Base-by-base conservation (phyloP, 2,888 invertebrate genomes). In the Agrochola macilenta region DNA sequence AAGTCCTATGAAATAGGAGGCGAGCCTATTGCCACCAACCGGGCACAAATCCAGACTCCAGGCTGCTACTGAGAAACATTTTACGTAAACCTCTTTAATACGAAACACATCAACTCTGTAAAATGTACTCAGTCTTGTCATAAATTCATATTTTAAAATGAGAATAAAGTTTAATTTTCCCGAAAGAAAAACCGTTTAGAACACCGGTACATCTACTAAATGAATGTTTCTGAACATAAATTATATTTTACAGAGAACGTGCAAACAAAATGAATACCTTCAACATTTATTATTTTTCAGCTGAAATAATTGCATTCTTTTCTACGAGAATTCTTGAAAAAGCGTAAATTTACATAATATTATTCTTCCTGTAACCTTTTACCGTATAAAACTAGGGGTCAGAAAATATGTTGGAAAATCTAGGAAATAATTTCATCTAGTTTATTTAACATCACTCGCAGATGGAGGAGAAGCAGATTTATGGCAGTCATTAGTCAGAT, bases 101-200 rank as follows among this genome's bases (percentile, higher is more conserved):
- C 49, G n/a, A 58, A 79, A 79, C 49, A 35, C 63, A 64, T 54
- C 61, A 69, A 65, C 57, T 26, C 30, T 49, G 43, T 12, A 69
- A 71, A 74, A 66, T 35, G 20, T 66, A 30, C 46, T 54, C 46
- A 43, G 49, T 61, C 46, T 61, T 65, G 20, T 64, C 58, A 78
- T 87, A 87, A 81, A 76, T 84, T 73, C 78, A 65, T 76, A 65
- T 73, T 81, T 76, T 65, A 68, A 70, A 58, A 17, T 30, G 46
- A 78, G 30, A 72, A 85, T 81, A 77, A 68, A 75, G 64, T 69
- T 70, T 49, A 69, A 73, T 75, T 57, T 69, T 64, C 4, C 14
- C 30, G 20, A 39, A 61, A 64, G 57, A 26, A 60, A 79, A 65
- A 43, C 58, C 52, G 35, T 82, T 65, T 82, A 58, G 52, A 66